Conservation (phyloP, 2,113 vertebrate species). For the Delphinapterus leucas region DNA sequence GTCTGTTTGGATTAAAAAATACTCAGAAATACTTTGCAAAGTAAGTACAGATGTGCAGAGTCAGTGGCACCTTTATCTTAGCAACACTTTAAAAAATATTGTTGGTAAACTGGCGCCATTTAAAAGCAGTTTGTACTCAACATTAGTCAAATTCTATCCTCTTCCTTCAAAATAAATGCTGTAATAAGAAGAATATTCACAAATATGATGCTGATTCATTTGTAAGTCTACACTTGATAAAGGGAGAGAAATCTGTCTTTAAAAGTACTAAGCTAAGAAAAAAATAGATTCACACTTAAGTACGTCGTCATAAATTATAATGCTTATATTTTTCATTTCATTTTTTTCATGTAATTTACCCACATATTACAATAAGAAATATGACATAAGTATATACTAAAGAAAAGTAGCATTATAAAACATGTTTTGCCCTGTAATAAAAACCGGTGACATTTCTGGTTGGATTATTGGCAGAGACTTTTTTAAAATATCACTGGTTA, state of each 20-base stretch:
- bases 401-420: slow-evolving; percentile 57
- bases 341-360: slow-evolving; percentile 1
- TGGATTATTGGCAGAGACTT: slow-evolving; percentile 18
- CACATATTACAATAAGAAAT: slow-evolving; percentile 46
- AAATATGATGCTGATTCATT: not conserved
- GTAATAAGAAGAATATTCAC: not conserved
- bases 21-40: slow-evolving; percentile 22
- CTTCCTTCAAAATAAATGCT: slow-evolving; percentile 13
- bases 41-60: not conserved
- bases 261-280: not conserved
- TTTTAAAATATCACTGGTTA: slow-evolving; percentile 4
- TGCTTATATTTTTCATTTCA: not conserved
- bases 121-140: not conserved
- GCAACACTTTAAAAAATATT: not conserved
- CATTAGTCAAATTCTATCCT: not conserved
- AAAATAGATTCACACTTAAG: not conserved
- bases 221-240: not conserved
- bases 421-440: slow-evolving; percentile 52
- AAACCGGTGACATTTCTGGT: slow-evolving; percentile 51
- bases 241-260: not conserved
- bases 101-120: not conserved
- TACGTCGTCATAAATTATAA: not conserved
- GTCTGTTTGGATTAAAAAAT: not conserved
- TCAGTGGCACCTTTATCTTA: not conserved
- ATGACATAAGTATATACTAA: not conserved